Percentiles rank a stretch among this genome's conserved stretches.
These are phyloP conservation scores for Aporophyla nigra DNA, from an alignment of 2,888 invertebrate genomes.

Conservation along the genomic window DNA sequence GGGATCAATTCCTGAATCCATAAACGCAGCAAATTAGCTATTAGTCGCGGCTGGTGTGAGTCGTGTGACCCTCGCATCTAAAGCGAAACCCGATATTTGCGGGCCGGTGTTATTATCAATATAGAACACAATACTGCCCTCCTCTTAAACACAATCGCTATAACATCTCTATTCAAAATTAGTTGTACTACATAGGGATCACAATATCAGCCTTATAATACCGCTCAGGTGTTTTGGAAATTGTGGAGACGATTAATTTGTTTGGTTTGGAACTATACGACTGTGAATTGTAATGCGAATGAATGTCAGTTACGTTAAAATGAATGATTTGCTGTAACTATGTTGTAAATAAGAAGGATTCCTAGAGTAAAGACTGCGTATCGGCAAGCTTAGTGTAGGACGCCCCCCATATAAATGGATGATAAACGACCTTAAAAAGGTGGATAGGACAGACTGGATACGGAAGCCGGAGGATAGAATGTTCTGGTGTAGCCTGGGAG, in stretches of 20 bases:
- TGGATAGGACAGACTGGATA: no score
- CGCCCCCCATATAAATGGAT: no score
- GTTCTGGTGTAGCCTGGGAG: no score
- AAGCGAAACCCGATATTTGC: conserved; percentile 51
- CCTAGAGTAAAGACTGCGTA: no score
- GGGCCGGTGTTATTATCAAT: conserved; percentile 33
- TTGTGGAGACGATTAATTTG: neutral
- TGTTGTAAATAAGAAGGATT: neutral
- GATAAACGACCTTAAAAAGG: no score
- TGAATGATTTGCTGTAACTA: neutral
- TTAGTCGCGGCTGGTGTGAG: conserved; percentile 40
- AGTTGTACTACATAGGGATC: conserved; percentile 40
- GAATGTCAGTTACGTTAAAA: neutral
- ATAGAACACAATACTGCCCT: conserved; percentile 42
- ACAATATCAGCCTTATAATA: conserved; percentile 14
- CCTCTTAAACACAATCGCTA: conserved; percentile 20
- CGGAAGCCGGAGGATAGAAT: no score
- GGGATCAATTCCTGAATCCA: conserved; percentile 12
- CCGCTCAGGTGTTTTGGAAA: conserved; percentile 11
- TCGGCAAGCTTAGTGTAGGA: no score
- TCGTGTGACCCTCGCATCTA: conserved; percentile 32
- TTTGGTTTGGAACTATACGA: conserved; percentile 12
- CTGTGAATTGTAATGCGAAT: conserved; percentile 22
- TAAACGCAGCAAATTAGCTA: conserved; percentile 41
- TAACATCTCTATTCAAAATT: conserved; percentile 43